Evolutionary conservation across 2,113 vertebrate genomes (phyloP).

Genomic region (Bufo gargarizans): DNA sequence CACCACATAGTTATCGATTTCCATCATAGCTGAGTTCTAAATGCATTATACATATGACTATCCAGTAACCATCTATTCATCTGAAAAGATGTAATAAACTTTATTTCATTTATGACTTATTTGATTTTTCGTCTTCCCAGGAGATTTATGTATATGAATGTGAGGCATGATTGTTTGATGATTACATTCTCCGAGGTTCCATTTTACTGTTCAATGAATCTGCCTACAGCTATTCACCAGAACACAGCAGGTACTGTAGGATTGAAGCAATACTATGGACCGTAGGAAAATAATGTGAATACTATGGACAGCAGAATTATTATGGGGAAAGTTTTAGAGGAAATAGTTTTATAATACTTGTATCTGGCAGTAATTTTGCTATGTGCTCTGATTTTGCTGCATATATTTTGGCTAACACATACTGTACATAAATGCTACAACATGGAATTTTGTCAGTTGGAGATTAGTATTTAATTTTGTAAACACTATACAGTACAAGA

Average conservation of each 20-base stretch:
- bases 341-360: not conserved
- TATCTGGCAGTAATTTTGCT: not conserved
- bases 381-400: not conserved
- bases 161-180: conserved; percentile 4
- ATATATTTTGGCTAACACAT: not conserved
- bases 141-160: conserved; percentile 45
- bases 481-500: too few species aligned
- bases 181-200: conserved; percentile 18
- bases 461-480: not conserved
- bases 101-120: conserved; percentile 52
- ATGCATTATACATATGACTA: conserved; percentile 36
- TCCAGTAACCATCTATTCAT: conserved; percentile 37
- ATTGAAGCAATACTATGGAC: not conserved
- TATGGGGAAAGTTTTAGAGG: not conserved
- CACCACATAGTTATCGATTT: conserved; percentile 20
- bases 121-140: conserved; percentile 38
- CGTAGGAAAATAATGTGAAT: not conserved
- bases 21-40: conserved; percentile 16
- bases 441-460: not conserved
- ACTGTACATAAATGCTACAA: not conserved
- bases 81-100: conserved; percentile 42
- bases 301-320: not conserved
- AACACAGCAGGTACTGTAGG: not conserved
- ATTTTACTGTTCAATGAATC: conserved; percentile 33
- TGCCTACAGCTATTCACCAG: not conserved